Conservation (phyloP, 2,888 invertebrate genomes). For the Strigamia crassipes region DNA sequence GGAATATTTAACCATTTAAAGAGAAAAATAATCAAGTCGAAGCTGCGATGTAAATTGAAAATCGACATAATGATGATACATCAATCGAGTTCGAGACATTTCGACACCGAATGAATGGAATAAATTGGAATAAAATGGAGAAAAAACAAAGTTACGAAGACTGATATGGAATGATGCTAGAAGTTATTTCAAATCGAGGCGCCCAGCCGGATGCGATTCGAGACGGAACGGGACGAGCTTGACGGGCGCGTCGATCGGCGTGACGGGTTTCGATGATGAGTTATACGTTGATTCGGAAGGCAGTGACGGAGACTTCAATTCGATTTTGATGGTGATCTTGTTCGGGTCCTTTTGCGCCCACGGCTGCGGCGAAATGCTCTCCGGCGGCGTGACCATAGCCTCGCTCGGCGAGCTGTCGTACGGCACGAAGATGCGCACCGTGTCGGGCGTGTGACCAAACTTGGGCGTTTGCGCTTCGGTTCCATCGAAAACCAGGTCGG, state of each 20-base stretch:
- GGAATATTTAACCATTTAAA: not conserved
- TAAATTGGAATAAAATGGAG: not conserved
- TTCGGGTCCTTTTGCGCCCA: constrained; percentile 64
- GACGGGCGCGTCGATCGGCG: not conserved
- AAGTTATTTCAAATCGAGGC: not conserved
- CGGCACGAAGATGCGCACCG: constrained; percentile 78
- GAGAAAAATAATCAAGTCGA: too few species aligned
- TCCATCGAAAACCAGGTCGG: constrained; percentile 39
- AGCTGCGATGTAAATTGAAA: too few species aligned
- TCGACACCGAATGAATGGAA: not conserved
- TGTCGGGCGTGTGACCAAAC: constrained; percentile 63
- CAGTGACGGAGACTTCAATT: constrained; percentile 33
- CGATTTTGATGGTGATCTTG: constrained; percentile 73
- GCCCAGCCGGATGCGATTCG: not conserved
- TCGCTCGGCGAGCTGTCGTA: constrained; percentile 60
- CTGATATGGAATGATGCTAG: not conserved
- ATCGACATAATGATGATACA: too few species aligned
- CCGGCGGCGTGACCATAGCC: constrained; percentile 23
- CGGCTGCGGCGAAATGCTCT: not conserved
- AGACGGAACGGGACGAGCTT: not conserved
- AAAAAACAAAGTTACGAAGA: not conserved
- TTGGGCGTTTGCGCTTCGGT: constrained; percentile 50
- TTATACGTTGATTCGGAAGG: not conserved
- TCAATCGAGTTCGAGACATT: too few species aligned
- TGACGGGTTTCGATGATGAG: not conserved